A percentile compares a stretch with the other conserved stretches of the same genome.
Evolutionary conservation across 1,140 invertebrate genomes (phyloP).

Genomic region (Theocolax elegans): DNA sequence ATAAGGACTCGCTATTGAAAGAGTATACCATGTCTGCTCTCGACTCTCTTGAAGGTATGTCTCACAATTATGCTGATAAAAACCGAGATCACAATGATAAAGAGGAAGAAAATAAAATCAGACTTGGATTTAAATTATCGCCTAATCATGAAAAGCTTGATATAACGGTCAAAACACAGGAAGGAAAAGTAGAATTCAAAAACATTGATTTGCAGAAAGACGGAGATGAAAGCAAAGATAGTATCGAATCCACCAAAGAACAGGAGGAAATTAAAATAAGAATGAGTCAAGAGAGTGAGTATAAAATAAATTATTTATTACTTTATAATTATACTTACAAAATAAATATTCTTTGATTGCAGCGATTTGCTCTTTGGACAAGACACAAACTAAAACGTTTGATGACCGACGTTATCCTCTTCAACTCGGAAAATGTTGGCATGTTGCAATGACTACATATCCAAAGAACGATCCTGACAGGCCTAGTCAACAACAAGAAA

Average conservation of each 20-base stretch:
- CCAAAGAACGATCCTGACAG: constrained; percentile 53
- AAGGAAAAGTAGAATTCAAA: constrained; percentile 51
- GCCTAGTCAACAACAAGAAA: constrained; percentile 55
- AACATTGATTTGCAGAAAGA: not conserved
- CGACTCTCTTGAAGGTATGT: constrained; percentile 26
- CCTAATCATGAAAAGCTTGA: constrained; percentile 61
- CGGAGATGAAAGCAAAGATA: not conserved
- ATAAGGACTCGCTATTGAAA: constrained; percentile 35
- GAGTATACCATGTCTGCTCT: constrained; percentile 41
- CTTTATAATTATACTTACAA: not conserved
- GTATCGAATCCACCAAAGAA: not conserved
- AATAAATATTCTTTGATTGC: constrained; percentile 15
- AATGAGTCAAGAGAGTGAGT: not conserved
- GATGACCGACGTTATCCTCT: constrained; percentile 71
- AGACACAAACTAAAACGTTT: constrained; percentile 70
- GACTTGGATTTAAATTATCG: constrained; percentile 60
- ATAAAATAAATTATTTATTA: too few species aligned
- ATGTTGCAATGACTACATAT: constrained; percentile 70
- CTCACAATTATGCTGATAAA: constrained; percentile 44
- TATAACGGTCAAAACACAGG: constrained; percentile 60
- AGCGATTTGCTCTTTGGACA: constrained; percentile 74
- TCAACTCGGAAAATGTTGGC: constrained; percentile 70
- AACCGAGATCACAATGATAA: constrained; percentile 42
- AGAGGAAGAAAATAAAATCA: constrained; percentile 64
- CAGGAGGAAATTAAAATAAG: not conserved